phyloP scores from a whole-genome alignment of 2,113 vertebrate species.

The Turnix velox region DNA sequence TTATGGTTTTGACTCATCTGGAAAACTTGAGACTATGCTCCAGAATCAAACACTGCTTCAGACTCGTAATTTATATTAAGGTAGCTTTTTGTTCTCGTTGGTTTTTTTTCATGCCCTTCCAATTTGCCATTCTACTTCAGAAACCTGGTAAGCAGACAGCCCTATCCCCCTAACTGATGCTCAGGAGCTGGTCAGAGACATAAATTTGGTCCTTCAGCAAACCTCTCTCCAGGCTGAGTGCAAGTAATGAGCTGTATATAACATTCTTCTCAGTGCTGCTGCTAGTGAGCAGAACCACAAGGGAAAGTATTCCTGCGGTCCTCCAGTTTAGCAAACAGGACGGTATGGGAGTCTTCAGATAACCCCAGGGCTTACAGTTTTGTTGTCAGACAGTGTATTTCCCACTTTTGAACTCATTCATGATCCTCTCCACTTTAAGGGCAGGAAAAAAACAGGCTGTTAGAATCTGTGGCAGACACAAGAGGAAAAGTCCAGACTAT shows the following conservation, averaged over 20 bases:
- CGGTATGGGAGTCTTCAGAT: accelerated
- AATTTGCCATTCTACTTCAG: neutral
- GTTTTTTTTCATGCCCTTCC: neutral
- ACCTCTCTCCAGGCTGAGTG: neutral
- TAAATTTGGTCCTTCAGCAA: neutral
- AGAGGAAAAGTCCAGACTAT: neutral
- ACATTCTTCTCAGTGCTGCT: neutral
- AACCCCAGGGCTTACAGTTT: neutral
- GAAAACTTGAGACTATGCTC: neutral
- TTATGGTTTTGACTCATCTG: neutral
- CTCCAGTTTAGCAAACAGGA: neutral
- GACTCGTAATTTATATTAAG: neutral
- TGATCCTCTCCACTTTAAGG: neutral
- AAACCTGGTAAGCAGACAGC: neutral
- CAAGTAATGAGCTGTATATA: neutral
- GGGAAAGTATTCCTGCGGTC: neutral
- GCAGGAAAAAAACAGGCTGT: neutral
- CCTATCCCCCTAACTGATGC: neutral
- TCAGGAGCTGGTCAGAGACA: neutral
- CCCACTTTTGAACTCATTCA: neutral
- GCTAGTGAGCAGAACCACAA: neutral
- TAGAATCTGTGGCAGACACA: accelerated
- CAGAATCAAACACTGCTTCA: neutral
- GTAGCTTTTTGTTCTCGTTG: neutral
- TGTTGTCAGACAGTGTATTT: neutral